Conservation (phyloP, 2,888 invertebrate genomes). For the Coecobrya sp. region DNA sequence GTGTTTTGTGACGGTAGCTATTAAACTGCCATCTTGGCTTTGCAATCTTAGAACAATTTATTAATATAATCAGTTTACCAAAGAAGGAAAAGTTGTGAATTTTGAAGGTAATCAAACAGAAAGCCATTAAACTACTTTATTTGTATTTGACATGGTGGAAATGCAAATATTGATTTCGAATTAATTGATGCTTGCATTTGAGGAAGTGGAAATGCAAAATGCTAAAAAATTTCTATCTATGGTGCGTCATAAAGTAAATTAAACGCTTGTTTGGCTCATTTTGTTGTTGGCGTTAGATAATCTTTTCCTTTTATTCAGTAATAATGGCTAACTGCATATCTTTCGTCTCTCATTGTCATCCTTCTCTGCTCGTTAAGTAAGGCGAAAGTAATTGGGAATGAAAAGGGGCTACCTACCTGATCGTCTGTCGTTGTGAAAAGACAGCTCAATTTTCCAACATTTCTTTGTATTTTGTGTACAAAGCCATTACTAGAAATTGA, state of each 20-base stretch:
- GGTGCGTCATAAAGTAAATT: conserved; percentile 9
- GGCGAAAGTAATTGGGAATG: conserved; percentile 47
- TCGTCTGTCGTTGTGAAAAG: not conserved
- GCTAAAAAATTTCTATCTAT: conserved; percentile 5
- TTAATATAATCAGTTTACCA: conserved; percentile 46
- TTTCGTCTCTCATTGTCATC: not conserved
- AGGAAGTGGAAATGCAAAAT: conserved; percentile 62
- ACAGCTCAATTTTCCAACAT: conserved; percentile 33
- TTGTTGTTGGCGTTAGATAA: not conserved
- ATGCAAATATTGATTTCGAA: conserved; percentile 70
- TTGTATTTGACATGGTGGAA: conserved; percentile 42
- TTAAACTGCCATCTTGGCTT: not conserved
- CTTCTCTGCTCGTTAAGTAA: not conserved
- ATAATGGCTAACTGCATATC: not conserved
- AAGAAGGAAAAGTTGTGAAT: conserved; percentile 66
- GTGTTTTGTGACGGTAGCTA: not conserved
- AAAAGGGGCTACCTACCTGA: conserved; percentile 16
- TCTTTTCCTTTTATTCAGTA: not conserved
- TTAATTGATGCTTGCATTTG: conserved; percentile 57
- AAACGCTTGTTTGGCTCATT: conserved; percentile 34
- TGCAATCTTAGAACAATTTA: not conserved
- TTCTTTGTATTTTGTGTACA: conserved; percentile 30
- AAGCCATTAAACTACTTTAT: conserved; percentile 37
- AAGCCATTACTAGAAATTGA: conserved; percentile 41
- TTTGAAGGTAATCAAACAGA: conserved; percentile 31